Percentiles rank a stretch among this genome's conserved stretches.
phyloP scores from a whole-genome alignment of 2,888 invertebrate genomes.

The Orchestes rusci region DNA sequence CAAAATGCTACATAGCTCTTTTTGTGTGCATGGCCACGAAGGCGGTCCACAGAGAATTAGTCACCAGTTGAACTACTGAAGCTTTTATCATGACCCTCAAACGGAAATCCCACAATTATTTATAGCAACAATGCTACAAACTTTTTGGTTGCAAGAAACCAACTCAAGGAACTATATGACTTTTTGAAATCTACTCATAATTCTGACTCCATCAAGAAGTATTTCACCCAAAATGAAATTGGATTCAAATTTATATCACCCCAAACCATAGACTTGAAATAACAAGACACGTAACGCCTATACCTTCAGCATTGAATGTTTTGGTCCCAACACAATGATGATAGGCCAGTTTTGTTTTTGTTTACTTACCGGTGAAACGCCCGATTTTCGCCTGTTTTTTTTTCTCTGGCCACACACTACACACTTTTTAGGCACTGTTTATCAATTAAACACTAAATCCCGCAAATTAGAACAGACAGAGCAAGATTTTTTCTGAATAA shows the following conservation, averaged over 20 bases:
- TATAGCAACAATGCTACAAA: constrained; percentile 9
- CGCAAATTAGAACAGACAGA: too few relatives aligned
- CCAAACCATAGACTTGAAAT: too few relatives aligned
- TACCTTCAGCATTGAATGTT: too few relatives aligned
- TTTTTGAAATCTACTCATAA: neutral
- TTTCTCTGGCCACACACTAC: too few relatives aligned
- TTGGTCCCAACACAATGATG: too few relatives aligned
- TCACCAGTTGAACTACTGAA: neutral
- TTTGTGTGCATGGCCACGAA: constrained; percentile 10
- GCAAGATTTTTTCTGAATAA: too few relatives aligned
- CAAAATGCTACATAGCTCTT: constrained; percentile 1
- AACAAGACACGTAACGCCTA: too few relatives aligned
- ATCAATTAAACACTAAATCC: too few relatives aligned
- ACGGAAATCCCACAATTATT: constrained; percentile 5
- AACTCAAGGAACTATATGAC: neutral
- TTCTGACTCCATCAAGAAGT: neutral
- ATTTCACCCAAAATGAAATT: constrained; percentile 3
- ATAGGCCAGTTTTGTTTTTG: too few relatives aligned
- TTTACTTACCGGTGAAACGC: too few relatives aligned
- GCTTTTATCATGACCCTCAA: constrained; percentile 5
- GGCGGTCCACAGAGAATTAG: constrained; percentile 9
- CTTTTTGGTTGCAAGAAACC: constrained; percentile 4
- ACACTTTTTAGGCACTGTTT: too few relatives aligned
- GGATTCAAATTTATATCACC: constrained; percentile 7
- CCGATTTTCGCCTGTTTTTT: too few relatives aligned